Base-by-base conservation (phyloP, 2,888 invertebrate species). In the Cosmia pyralina region DNA sequence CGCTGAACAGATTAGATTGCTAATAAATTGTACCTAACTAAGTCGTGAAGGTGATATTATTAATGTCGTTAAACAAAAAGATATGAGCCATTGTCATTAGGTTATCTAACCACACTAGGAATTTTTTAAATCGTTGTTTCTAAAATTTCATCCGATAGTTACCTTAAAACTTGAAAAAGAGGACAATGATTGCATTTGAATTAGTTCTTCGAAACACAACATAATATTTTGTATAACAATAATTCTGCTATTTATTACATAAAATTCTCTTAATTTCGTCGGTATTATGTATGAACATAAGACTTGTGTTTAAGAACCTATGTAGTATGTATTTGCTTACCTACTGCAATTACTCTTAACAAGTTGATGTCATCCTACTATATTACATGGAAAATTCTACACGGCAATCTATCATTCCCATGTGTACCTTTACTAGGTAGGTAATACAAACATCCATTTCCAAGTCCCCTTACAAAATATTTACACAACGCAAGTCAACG, bases 351-450 rank as follows among this genome's bases (percentile, higher is more conserved):
- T 64, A 77, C 44, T 63, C 2, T 38, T 55, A 70, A 55, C 46
- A 44, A 53, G 60, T 44, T 78, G 69, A 82, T 73, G 57, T 79
- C 79, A 81, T 73, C 50, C 60, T 70, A 52, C 46, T 28, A 55
- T 58, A 62, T 66, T 65, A 69, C 3, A 79, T 50, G 81, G 81
- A 79, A 81, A 79, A 75, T 79, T 83, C 63, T 83, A 53, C 62
- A 48, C 41, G 41, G 28, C 75, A 66, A 62, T 71, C 57, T 38
- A 62, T 83, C 70, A 67, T 65, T 22, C 28, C 7, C 11, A 63
- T 19, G 38, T 13, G 44, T 46, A 41, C 15, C 28, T 13, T 22
- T 5, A 62, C 11, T 6, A 46, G 4, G 41, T 28, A 22, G 4
- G 41, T 28, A 22, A 38, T 15, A 41, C 19, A 52, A 52, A 70